Conservation (phyloP, 2,888 invertebrate genomes). For the Coenonympha arcania region DNA sequence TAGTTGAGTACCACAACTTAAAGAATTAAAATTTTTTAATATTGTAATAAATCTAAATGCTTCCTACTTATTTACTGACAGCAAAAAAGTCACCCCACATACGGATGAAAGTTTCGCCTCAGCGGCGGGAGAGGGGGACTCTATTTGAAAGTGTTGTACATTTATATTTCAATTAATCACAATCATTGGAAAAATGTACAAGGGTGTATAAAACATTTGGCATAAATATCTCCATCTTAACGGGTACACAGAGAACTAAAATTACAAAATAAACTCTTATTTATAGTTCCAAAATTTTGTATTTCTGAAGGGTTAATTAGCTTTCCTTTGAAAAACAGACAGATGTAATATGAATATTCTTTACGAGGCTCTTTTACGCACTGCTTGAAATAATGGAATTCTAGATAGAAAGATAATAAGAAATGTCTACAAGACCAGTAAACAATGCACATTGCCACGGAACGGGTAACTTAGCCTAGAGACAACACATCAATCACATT, state of each 20-base stretch:
- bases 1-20: too few relatives aligned
- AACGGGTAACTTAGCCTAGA: too few relatives aligned
- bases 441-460: too few relatives aligned
- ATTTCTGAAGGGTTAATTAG: conserved; percentile 51
- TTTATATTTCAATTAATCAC: conserved; percentile 47
- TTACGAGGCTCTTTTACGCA: conserved; percentile 68
- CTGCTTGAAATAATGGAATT: conserved; percentile 16
- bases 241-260: conserved; percentile 46
- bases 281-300: conserved; percentile 50
- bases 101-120: conserved; percentile 11
- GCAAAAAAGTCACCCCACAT: background rate
- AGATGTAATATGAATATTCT: background rate
- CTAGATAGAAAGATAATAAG: too few relatives aligned
- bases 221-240: conserved; percentile 52
- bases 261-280: conserved; percentile 54
- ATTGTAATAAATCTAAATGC: background rate
- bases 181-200: conserved; percentile 49
- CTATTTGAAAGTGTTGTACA: conserved; percentile 11
- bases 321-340: conserved; percentile 30
- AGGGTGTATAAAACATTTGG: conserved; percentile 62
- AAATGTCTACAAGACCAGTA: too few relatives aligned
- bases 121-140: conserved; percentile 13
- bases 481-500: too few relatives aligned
- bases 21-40: too few relatives aligned
- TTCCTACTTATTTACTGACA: background rate